Evolutionary conservation across 2,888 invertebrate species (phyloP).

Genomic region (Drosophila limbata): DNA sequence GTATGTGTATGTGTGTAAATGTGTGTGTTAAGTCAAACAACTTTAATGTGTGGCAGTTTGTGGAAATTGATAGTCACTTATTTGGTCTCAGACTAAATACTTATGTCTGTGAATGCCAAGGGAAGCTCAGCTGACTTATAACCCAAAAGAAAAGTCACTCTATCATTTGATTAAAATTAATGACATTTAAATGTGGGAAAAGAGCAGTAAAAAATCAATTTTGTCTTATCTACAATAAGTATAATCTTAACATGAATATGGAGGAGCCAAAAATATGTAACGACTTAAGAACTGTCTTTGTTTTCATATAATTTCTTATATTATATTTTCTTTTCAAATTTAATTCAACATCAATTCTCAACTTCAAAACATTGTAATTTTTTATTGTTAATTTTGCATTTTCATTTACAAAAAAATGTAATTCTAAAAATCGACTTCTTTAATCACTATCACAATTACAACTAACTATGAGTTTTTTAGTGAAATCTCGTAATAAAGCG

Average conservation of each 20-base stretch:
- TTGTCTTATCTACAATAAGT: not conserved
- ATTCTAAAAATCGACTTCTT: not conserved
- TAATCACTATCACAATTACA: constrained; percentile 36
- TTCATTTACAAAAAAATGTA: not conserved
- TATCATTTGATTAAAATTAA: constrained; percentile 14
- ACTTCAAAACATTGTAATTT: not conserved
- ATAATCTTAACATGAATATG: not conserved
- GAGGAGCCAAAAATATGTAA: not conserved
- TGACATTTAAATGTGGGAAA: constrained; percentile 19
- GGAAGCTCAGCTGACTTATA: constrained; percentile 28
- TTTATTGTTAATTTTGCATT: not conserved
- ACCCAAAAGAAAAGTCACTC: constrained; percentile 1
- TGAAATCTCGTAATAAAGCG: constrained; percentile 47
- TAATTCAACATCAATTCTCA: not conserved
- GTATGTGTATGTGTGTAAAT: not conserved
- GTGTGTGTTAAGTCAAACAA: constrained; percentile 18
- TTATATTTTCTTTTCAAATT: not conserved
- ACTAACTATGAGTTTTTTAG: constrained; percentile 13
- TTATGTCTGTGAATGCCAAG: constrained; percentile 46
- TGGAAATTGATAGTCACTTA: constrained; percentile 35
- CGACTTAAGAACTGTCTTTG: not conserved
- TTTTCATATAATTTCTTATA: not conserved
- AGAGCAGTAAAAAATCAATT: no score
- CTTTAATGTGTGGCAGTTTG: constrained; percentile 25
- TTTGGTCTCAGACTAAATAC: not conserved